phyloP scores from a whole-genome alignment of 2,797 vertebrate genomes.

The Cichlasoma orientale region DNA sequence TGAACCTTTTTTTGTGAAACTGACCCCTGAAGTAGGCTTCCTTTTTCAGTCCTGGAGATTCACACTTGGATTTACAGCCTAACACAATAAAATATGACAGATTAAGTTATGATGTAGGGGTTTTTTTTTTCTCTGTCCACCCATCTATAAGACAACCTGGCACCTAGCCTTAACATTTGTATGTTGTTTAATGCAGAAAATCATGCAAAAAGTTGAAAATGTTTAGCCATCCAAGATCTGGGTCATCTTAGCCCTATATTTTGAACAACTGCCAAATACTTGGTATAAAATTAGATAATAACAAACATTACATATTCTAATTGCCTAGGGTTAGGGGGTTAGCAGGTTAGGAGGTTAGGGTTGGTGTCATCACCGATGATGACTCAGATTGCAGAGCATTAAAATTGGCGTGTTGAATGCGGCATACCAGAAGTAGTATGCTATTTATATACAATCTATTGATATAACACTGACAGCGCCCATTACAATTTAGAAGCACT shows the following conservation, averaged over 20 bases:
- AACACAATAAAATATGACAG: neutral
- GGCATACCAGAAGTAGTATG: neutral
- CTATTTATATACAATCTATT: neutral
- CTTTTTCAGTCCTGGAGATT: neutral
- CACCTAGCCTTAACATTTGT: neutral
- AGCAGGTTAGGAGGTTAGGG: neutral
- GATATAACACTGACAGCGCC: neutral
- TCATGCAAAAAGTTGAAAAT: neutral
- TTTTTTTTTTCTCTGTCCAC: too few species aligned
- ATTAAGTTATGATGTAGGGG: too few species aligned
- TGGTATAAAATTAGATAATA: fast-evolving
- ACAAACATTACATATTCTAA: neutral
- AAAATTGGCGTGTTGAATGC: neutral
- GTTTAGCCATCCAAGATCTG: neutral
- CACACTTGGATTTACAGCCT: neutral
- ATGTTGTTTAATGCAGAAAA: neutral
- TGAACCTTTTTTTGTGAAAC: too few species aligned
- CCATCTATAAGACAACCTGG: neutral
- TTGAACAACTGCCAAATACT: neutral
- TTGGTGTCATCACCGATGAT: neutral
- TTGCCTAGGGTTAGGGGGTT: neutral
- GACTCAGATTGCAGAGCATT: neutral
- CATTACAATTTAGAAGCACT: neutral
- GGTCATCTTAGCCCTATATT: neutral
- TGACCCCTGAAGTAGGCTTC: neutral